phyloP scores from a whole-genome alignment of 2,888 invertebrate genomes.

The Acronicta leporina region DNA sequence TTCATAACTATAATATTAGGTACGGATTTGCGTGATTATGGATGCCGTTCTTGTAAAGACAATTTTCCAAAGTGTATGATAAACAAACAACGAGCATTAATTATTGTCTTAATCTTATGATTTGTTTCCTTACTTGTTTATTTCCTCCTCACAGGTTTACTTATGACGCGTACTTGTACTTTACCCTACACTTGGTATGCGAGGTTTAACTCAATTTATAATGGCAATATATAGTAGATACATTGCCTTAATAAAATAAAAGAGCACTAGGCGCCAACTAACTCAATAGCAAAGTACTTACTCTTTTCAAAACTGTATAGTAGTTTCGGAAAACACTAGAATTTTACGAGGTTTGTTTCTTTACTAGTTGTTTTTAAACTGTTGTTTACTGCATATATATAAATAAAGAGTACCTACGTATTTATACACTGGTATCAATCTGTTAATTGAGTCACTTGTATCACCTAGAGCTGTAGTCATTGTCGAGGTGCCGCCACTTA shows the following conservation, averaged over 20 bases:
- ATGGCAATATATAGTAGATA: background rate
- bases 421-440: background rate
- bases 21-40: no score
- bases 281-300: constrained; percentile 14
- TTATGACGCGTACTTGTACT: no score
- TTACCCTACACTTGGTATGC: no score
- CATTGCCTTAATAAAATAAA: constrained; percentile 11
- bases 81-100: no score
- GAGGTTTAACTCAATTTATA: no score
- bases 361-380: background rate
- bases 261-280: constrained; percentile 11
- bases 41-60: no score
- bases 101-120: no score
- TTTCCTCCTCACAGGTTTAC: no score
- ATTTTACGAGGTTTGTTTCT: constrained; percentile 24
- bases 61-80: no score
- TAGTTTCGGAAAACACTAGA: constrained; percentile 28
- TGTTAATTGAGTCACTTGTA: background rate
- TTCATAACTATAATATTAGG: no score
- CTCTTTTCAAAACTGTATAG: constrained; percentile 3
- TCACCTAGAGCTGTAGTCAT: background rate
- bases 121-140: no score
- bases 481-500: background rate
- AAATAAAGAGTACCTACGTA: background rate
- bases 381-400: constrained; percentile 2